Percentiles rank a stretch among this genome's conserved stretches.
Conservation (phyloP, 2,888 invertebrate species). For the Auanema sp. region DNA sequence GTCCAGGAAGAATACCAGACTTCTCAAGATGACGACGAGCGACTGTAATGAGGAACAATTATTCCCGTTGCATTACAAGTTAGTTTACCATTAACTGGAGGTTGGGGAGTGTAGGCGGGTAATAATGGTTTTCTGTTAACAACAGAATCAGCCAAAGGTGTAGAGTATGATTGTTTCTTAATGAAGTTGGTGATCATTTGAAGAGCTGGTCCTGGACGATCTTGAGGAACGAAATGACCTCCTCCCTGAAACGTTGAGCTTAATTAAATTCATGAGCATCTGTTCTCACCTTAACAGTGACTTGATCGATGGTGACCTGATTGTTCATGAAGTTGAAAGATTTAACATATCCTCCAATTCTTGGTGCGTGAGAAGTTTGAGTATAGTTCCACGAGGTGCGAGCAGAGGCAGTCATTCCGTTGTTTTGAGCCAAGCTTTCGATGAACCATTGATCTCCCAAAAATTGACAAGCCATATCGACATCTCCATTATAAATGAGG, state of each 20-base stretch:
- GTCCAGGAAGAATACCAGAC: conserved; percentile 52
- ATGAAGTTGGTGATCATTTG: conserved; percentile 75
- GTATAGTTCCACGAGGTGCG: conserved; percentile 51
- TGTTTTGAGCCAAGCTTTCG: conserved; percentile 39
- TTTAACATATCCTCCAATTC: conserved; percentile 50
- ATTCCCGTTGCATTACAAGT: background rate
- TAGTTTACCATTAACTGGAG: conserved; percentile 22
- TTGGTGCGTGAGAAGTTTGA: conserved; percentile 34
- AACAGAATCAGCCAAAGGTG: conserved; percentile 31
- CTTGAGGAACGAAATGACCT: conserved; percentile 80
- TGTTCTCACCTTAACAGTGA: conserved; percentile 39
- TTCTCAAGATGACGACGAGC: conserved; percentile 32
- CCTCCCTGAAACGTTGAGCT: conserved; percentile 11
- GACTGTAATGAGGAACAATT: background rate
- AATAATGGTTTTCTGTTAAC: conserved; percentile 35
- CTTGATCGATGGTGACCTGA: conserved; percentile 37
- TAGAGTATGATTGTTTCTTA: conserved; percentile 37
- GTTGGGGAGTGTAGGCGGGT: conserved; percentile 24
- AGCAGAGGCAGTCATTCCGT: conserved; percentile 26
- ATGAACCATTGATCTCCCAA: conserved; percentile 60
- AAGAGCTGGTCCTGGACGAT: conserved; percentile 79
- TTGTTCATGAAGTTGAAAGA: conserved; percentile 35
- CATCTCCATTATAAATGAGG: conserved; percentile 58
- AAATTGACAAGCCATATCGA: conserved; percentile 58
- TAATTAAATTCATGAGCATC: background rate